Evolutionary conservation across 1,140 invertebrate species (phyloP), one percentile per base, ranked within the genome.

Genomic region (Seison nebaliae): DNA sequence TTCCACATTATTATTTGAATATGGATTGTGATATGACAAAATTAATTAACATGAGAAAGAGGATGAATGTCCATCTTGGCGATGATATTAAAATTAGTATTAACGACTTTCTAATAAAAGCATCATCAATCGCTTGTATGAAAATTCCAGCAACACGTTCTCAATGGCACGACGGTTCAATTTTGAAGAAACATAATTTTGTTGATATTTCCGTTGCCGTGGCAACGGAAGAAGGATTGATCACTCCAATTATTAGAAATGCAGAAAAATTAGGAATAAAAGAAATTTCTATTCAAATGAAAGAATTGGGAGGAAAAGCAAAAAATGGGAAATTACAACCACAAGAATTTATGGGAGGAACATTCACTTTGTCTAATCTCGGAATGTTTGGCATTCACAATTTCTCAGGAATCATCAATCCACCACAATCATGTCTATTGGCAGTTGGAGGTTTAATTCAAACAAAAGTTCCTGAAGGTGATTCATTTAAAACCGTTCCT

Each of bases 31-130:
- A 72, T 49, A 70, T 93, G 48, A 81, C 93, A 50, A 69, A 70
- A 46, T 59, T 66, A 35, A 55, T 72, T 47, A 67, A 65, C 36
- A 66, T 88, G 28, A 72, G 84, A 45, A 55, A 64, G 43, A 59
- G 69, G 40, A 52, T 74, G 21, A 74, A 74, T 53, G 72, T 72
- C 38, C 60, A 72, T 44, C 59, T 86, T 22, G 71, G 73, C 31
- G 79, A 78, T 49, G 67, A 79, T 34, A 48, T 62, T n/a, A 80
- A 86, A 59, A 49, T 96, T 9, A 88, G 81, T 16, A 69, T 94
- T 0, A 96, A 94, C 54, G 88, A 96, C 57, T 88, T 96, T 48
- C 73, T 98, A 31, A 77, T 96, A 28, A 96, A 96, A 57, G 86
- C 79, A 1, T 70, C 77, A 12, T 81, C 84, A 3, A 63, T 80